Evolutionary conservation across 2,113 vertebrate genomes (phyloP), one percentile per base, ranked within the genome.

Genomic region (Otolemur garnettii): DNA sequence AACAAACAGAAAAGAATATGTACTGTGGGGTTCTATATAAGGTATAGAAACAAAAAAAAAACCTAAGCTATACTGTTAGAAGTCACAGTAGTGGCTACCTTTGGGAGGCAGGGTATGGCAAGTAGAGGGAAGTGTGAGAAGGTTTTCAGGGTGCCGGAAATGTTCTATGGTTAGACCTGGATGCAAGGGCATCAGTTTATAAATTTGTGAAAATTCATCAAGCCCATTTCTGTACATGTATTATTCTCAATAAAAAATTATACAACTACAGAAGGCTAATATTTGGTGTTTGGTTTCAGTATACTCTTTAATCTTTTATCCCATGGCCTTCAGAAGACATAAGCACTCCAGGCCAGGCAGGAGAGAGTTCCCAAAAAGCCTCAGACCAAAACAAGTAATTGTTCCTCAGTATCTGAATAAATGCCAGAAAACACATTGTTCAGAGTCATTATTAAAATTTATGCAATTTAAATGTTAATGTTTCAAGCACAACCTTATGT

Each of bases 381-480:
- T 90, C 81, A 93, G 19, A 89, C 68, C 38, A 59, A 91, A 79
- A 86, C 13, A 83, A 83, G 19, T 75, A 82, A 74, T n/a, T 81
- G 19, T 68, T 91, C 35, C 35, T 93, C 21, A 81, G 87, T 72
- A 64, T 12, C 92, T 87, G 89, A 96, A 93, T 89, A 96, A 95
- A 96, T 57, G 33, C 82, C 59, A 83, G 35, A 94, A 96, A 92
- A 86, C 45, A 87, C 55, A 83, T 82, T 96, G 95, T 95, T 96
- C 93, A 57, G 66, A 96, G 24, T 74, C 22, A 90, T 91, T 90
- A 93, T 97, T 98, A 95, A 97, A 95, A 96, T 97, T 95, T 71
- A 84, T 87, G 90, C 91, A 96, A 88, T 92, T 97, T 95, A 93
- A 96, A 97, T 96, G 97, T 97, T 96, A 97, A 96, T 96, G 60